Evolutionary conservation across 2,888 invertebrate genomes (phyloP).

Genomic region (Drosophila recens): DNA sequence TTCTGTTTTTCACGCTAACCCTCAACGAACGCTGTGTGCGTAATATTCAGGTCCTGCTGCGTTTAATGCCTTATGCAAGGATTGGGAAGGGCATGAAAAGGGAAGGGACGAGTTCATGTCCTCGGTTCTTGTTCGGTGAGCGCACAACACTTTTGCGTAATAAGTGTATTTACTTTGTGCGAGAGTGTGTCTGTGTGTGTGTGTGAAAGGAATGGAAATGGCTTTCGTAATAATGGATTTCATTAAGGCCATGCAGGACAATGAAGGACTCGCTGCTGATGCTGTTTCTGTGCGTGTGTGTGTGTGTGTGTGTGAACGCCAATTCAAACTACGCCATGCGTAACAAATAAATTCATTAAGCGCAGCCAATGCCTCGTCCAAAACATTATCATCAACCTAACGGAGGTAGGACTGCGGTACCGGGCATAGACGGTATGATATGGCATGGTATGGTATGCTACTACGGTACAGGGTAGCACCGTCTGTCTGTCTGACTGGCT

Average conservation of each 20-base stretch:
- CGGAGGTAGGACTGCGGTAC: background rate
- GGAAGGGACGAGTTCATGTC: slow-evolving; percentile 3
- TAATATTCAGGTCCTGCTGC: slow-evolving; percentile 76
- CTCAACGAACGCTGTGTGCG: slow-evolving; percentile 47
- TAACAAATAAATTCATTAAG: slow-evolving; percentile 82
- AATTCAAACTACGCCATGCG: slow-evolving; percentile 82
- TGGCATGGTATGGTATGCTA: background rate
- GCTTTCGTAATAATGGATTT: slow-evolving; percentile 80
- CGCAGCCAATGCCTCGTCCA: slow-evolving; percentile 77
- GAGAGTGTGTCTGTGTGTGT: slow-evolving; percentile 46
- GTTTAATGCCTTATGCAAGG: slow-evolving; percentile 62
- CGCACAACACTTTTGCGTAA: slow-evolving; percentile 80
- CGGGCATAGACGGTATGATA: background rate
- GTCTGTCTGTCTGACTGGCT: slow-evolving; percentile 60
- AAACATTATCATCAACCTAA: slow-evolving; percentile 75
- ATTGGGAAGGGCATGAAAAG: background rate
- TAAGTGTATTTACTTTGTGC: slow-evolving; percentile 78
- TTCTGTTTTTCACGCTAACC: slow-evolving; percentile 22
- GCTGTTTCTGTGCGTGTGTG: slow-evolving; percentile 35
- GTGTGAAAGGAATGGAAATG: slow-evolving; percentile 72
- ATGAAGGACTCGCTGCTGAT: slow-evolving; percentile 57
- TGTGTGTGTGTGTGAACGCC: slow-evolving; percentile 62
- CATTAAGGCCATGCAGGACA: slow-evolving; percentile 78
- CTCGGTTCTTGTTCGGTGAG: slow-evolving; percentile 26
- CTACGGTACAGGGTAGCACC: slow-evolving; percentile 27